Percentiles rank a stretch among this genome's conserved stretches.
These are phyloP conservation scores for Galago senegalensis DNA, from an alignment of 2,797 vertebrate genomes.

Conservation along the genomic window DNA sequence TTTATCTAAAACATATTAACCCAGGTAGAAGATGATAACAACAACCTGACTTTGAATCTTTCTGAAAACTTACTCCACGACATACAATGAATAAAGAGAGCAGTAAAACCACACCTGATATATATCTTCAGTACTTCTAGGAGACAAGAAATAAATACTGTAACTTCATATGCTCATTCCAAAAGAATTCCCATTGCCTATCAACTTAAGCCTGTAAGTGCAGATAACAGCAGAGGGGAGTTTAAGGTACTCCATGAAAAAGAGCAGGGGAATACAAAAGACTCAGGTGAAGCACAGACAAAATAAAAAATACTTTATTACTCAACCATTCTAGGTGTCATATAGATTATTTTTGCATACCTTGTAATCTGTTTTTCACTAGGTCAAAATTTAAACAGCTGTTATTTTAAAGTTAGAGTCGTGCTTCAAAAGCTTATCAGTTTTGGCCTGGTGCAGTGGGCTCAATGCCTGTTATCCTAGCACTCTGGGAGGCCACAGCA, in stretches of 20 bases:
- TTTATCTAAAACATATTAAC: background rate
- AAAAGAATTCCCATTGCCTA: background rate
- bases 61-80: background rate
- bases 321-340: slow-evolving; percentile 10
- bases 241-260: background rate
- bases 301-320: slow-evolving; percentile 53
- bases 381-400: slow-evolving; percentile 1
- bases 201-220: background rate
- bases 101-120: background rate
- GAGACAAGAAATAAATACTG: slow-evolving; percentile 16
- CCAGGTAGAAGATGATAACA: background rate
- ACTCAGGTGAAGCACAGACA: background rate
- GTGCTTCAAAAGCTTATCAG: background rate
- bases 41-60: background rate
- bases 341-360: background rate
- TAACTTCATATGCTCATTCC: background rate
- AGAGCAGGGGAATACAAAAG: background rate
- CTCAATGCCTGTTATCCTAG: too few species aligned
- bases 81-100: background rate
- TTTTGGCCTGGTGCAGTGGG: too few species aligned
- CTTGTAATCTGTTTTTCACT: background rate
- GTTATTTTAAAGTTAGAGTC: slow-evolving; percentile 36
- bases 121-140: background rate
- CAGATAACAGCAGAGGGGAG: background rate
- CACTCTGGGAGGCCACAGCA: too few species aligned